These are phyloP conservation scores for Vannuccia rotundouncinata DNA, from an alignment of 2,888 invertebrate genomes.

Conservation along the genomic window DNA sequence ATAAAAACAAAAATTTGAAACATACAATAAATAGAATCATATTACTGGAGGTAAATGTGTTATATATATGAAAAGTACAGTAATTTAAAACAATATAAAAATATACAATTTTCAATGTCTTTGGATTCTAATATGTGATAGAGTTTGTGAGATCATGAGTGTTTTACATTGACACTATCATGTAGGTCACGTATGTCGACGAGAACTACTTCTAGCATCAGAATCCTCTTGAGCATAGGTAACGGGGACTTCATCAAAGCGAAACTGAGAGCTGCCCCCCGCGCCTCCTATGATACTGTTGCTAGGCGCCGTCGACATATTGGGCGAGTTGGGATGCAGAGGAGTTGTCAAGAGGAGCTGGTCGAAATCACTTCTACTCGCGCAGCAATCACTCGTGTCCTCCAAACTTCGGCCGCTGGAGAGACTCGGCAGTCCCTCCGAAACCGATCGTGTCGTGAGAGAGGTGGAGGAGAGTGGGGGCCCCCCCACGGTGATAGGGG, in stretches of 20 bases:
- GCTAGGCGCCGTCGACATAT: neutral
- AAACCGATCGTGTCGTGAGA: neutral
- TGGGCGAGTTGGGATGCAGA: neutral
- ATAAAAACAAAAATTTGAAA: no score
- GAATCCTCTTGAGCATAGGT: slow-evolving; percentile 9
- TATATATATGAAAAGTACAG: no score
- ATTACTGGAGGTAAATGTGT: no score
- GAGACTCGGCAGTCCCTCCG: neutral
- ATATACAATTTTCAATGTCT: no score
- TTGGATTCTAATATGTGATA: no score
- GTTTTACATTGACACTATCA: no score
- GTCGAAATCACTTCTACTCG: neutral
- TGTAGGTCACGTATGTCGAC: neutral
- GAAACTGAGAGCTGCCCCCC: neutral
- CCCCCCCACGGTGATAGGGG: neutral
- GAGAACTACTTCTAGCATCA: neutral
- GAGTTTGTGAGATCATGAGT: no score
- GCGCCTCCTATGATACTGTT: neutral
- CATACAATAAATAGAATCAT: no score
- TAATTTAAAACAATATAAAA: no score
- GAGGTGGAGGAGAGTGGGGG: neutral
- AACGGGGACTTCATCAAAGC: neutral
- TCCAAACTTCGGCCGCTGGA: no score
- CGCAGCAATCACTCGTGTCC: neutral
- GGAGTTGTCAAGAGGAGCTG: neutral